Evolutionary conservation across 2,113 vertebrate genomes (phyloP).

Genomic region (Gopherus evgoodei): DNA sequence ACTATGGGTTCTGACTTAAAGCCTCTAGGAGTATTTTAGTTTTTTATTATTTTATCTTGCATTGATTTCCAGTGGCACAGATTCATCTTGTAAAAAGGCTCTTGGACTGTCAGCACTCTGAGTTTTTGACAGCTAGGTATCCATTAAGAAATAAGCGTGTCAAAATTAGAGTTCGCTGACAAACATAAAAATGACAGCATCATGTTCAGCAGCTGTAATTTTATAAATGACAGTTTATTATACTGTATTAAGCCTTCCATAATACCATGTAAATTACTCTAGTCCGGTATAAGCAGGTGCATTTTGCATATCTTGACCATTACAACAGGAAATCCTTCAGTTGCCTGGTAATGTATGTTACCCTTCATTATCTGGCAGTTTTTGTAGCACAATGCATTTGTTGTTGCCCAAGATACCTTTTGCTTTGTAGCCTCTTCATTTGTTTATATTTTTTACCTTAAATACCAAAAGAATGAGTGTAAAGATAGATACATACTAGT

Average conservation of each 20-base stretch:
- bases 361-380: neutral
- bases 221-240: neutral
- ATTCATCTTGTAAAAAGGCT: neutral
- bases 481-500: neutral
- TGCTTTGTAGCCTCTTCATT: neutral
- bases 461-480: neutral
- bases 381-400: neutral
- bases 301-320: neutral
- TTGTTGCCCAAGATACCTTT: neutral
- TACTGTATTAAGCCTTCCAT: neutral
- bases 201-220: neutral
- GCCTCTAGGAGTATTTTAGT: neutral
- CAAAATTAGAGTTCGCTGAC: neutral
- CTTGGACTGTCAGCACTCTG: neutral
- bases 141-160: neutral
- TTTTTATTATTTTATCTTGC: neutral
- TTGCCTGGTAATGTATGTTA: fast-evolving
- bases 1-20: neutral
- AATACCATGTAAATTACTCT: neutral
- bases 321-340: neutral
- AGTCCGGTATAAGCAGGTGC: neutral
- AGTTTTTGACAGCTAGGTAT: neutral
- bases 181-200: neutral
- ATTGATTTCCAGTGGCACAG: neutral
- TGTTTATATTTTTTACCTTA: neutral